These are phyloP conservation scores for Colius striatus DNA, from an alignment of 2,113 vertebrate species.

Conservation along the genomic window DNA sequence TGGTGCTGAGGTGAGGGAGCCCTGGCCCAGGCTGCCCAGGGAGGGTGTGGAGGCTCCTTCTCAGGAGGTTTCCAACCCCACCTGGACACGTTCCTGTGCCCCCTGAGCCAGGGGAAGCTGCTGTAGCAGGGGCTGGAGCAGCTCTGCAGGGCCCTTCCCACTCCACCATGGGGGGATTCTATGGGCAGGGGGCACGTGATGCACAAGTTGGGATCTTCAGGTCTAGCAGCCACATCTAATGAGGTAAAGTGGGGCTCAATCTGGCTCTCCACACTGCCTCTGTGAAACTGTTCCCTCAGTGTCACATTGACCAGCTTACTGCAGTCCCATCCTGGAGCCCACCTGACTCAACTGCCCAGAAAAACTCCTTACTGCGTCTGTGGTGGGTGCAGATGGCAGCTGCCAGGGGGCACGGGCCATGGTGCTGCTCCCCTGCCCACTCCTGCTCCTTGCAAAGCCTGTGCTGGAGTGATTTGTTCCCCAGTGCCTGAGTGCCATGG, in stretches of 20 bases:
- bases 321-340: background rate
- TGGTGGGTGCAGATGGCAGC: accelerated
- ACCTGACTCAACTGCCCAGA: accelerated
- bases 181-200: background rate
- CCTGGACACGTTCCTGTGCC: too few species aligned
- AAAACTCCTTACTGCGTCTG: accelerated
- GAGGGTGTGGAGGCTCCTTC: too few species aligned
- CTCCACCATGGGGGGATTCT: too few species aligned
- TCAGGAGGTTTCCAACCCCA: too few species aligned
- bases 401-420: background rate
- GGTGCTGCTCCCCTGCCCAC: background rate
- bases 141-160: too few species aligned
- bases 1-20: too few species aligned
- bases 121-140: too few species aligned
- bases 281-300: background rate
- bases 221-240: background rate
- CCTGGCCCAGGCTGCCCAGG: too few species aligned
- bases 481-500: background rate
- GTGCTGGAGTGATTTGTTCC: background rate
- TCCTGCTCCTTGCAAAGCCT: background rate
- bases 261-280: accelerated
- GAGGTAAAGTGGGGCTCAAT: background rate
- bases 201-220: accelerated
- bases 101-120: too few species aligned
- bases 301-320: background rate